phyloP scores from a whole-genome alignment of 92 coral and sea anemone genomes.

The Palythoa heliodiscus region DNA sequence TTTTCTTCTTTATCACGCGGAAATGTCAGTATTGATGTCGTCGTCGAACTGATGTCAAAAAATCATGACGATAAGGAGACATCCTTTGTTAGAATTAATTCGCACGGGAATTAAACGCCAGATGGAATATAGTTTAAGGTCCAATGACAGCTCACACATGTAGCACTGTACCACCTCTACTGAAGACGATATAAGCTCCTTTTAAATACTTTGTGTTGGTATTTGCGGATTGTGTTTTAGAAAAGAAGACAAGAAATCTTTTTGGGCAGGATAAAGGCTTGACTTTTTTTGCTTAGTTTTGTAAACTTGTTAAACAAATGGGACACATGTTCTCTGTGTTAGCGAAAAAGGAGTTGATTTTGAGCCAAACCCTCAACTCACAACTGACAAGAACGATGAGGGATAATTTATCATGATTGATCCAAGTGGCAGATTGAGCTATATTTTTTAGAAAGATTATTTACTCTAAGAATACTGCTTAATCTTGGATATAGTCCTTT shows the following conservation, averaged over 20 bases:
- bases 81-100: background rate
- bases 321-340: background rate
- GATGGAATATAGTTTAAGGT: background rate
- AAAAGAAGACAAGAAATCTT: too few species aligned
- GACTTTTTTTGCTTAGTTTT: background rate
- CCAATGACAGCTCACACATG: background rate
- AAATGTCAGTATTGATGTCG: background rate
- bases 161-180: background rate
- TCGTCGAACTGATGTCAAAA: background rate
- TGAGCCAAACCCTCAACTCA: slow-evolving; percentile 12
- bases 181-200: background rate
- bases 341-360: slow-evolving; percentile 15
- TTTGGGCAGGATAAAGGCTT: background rate
- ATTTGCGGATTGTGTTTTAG: too few species aligned
- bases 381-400: slow-evolving; percentile 3
- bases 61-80: background rate
- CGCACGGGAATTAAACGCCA: slow-evolving; percentile 3
- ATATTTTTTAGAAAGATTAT: background rate
- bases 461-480: background rate
- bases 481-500: background rate
- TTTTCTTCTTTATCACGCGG: background rate
- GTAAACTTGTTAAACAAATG: background rate
- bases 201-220: too few species aligned
- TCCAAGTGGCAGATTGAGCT: slow-evolving; percentile 5
- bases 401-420: background rate